Evolutionary conservation across 2,888 invertebrate species (phyloP), one percentile per base, ranked within the genome.

Genomic region (Rotaria socialis): DNA sequence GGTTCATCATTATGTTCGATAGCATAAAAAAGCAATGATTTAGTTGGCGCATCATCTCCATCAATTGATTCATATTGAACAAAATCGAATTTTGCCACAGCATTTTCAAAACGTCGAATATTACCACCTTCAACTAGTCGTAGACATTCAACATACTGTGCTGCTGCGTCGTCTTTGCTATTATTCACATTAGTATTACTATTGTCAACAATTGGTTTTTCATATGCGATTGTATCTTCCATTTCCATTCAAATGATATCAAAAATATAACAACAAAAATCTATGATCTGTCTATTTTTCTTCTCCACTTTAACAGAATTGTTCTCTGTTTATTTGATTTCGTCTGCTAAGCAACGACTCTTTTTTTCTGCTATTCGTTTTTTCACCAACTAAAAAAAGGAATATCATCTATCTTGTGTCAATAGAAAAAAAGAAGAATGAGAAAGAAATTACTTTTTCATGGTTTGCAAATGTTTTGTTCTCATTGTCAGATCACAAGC

Each of bases 1-100:
- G 80, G 24, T 35, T 55, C 43, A 27, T 84, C 67, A 60, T 87
- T 84, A 55, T 84, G 84, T 84, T 85, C 58, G 11, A 87, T 87
- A 22, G 84, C 87, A 84, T 85, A 58, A 58, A 87, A 84, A 43
- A 87, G 58, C 41, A 87, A 85, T 58, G 87, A 85, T 84, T 87
- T 87, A 58, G 47, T 86, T 67, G 67, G 27, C 43, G 3, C 47
- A n/a, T 47, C 85, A 60, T 22, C n/a, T 75, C 4, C 47, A 16
- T 27, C 85, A 60, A 14, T n/a, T 75, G 22, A 50, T 56, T 80
- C 75, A 22, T 43, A 43, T 75, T 75, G 41, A 75, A 75, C 22
- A 43, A 75, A 5, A 75, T 75, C 75, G 19, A 43, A 47, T 2
- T 75, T 24, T 47, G 22, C 16, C 2, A 41, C 75, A 22, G 27